These are phyloP conservation scores for Anguilla obscura DNA, from an alignment of 2,797 vertebrate genomes.

Conservation along the genomic window DNA sequence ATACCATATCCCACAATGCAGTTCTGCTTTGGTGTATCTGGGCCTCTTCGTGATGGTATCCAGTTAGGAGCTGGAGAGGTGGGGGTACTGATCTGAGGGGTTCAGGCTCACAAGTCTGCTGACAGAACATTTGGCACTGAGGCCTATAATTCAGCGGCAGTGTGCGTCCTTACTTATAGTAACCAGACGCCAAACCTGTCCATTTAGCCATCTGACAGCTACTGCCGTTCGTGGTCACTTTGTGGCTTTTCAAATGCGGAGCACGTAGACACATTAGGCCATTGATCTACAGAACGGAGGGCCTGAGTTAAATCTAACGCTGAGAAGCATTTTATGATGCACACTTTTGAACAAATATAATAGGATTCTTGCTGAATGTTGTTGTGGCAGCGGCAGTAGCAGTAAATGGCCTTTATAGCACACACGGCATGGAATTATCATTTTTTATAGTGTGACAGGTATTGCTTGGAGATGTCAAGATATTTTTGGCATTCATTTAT, in stretches of 20 bases:
- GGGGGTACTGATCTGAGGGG: not conserved
- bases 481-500: not conserved
- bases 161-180: too few species aligned
- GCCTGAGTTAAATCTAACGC: not conserved
- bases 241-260: not conserved
- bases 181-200: too few species aligned
- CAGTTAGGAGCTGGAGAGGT: not conserved
- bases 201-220: not conserved
- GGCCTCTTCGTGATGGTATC: not conserved
- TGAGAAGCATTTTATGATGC: not conserved
- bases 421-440: not conserved
- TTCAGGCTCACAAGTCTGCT: too few species aligned
- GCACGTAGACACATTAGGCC: not conserved
- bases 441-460: not conserved
- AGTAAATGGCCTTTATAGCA: not conserved
- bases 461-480: not conserved
- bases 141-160: too few species aligned
- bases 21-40: not conserved
- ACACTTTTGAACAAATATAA: not conserved
- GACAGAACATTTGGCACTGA: too few species aligned
- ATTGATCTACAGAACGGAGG: not conserved
- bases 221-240: not conserved
- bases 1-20: not conserved
- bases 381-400: not conserved
- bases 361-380: not conserved